phyloP scores from a whole-genome alignment of 1,140 invertebrate species.

The Euura lappo region DNA sequence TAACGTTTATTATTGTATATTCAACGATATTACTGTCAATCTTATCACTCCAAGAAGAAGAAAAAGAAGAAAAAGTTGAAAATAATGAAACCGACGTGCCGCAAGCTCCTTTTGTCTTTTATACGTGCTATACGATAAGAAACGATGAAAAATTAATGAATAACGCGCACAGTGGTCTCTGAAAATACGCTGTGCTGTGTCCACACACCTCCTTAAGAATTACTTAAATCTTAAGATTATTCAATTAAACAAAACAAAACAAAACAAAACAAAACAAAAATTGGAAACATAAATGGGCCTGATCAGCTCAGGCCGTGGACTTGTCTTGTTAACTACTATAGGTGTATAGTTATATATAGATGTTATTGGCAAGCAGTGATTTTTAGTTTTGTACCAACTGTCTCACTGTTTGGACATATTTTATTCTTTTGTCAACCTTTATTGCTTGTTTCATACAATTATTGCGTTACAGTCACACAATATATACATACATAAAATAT shows the following conservation, averaged over 20 bases:
- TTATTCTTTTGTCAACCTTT: neutral
- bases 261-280: slow-evolving; percentile 12
- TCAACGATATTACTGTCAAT: neutral
- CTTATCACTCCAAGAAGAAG: neutral
- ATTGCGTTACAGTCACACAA: neutral
- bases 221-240: slow-evolving; percentile 44
- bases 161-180: slow-evolving; percentile 32
- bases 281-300: slow-evolving; percentile 24
- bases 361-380: slow-evolving; percentile 48
- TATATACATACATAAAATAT: too few relatives aligned
- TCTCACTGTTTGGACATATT: neutral
- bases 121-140: neutral
- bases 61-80: neutral
- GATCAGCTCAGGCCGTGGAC: slow-evolving; percentile 39
- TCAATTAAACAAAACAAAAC: slow-evolving; percentile 33
- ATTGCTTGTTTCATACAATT: neutral
- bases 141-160: too few relatives aligned
- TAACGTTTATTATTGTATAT: slow-evolving; percentile 2
- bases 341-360: slow-evolving; percentile 49
- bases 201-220: slow-evolving; percentile 1
- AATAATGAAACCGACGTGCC: slow-evolving; percentile 1
- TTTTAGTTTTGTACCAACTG: slow-evolving; percentile 29
- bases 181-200: slow-evolving; percentile 30
- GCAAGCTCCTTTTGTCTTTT: slow-evolving; percentile 1
- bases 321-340: slow-evolving; percentile 59